These are phyloP conservation scores for Muricea muricata DNA, from an alignment of 92 coral and sea anemone genomes.

Conservation along the genomic window DNA sequence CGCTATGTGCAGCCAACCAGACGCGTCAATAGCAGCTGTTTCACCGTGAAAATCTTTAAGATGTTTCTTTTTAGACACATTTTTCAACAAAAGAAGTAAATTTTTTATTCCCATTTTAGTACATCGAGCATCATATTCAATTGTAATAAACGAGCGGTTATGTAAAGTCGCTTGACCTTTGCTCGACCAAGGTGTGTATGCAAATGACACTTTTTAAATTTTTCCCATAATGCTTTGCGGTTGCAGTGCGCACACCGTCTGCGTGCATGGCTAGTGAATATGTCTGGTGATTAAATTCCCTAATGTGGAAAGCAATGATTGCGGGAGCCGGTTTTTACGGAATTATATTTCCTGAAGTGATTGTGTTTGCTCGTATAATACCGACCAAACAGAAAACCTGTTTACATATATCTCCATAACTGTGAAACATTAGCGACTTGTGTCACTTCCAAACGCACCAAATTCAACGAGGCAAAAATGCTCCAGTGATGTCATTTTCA, in stretches of 20 bases:
- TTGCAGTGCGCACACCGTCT: slow-evolving; percentile 33
- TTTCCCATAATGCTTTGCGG: slow-evolving; percentile 30
- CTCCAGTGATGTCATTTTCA: no score
- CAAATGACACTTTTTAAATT: slow-evolving; percentile 17
- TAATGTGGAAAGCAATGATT: no score
- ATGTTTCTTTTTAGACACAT: background rate
- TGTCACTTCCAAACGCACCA: no score
- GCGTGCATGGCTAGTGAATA: no score
- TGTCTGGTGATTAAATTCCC: no score
- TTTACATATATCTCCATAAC: no score
- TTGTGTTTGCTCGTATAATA: no score
- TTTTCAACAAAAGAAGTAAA: background rate
- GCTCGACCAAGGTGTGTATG: background rate
- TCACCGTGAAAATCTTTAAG: background rate
- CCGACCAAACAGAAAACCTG: no score
- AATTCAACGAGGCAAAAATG: no score
- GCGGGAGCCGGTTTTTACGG: no score
- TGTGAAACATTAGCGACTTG: no score
- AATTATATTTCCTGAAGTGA: no score
- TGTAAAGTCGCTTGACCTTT: background rate
- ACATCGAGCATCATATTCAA: background rate
- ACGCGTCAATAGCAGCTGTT: background rate
- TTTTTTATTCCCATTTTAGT: slow-evolving; percentile 3
- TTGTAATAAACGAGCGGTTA: background rate
- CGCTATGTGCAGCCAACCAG: slow-evolving; percentile 11